Evolutionary conservation across 2,113 vertebrate species (phyloP).

Genomic region (Zosterops hypoxanthus): DNA sequence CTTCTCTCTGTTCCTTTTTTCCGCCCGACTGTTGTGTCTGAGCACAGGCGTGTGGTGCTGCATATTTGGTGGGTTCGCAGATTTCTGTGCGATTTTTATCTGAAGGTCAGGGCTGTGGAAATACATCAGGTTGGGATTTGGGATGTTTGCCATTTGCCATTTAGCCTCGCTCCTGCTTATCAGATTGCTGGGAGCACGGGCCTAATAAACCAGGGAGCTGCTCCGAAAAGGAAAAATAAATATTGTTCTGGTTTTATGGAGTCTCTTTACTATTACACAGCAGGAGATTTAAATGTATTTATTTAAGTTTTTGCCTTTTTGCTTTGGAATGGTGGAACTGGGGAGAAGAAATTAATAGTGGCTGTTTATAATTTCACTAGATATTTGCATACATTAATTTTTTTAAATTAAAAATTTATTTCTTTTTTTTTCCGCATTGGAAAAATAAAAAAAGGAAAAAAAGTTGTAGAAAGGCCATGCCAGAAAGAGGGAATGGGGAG

Average conservation of each 20-base stretch:
- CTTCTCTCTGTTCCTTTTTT: constrained; percentile 17
- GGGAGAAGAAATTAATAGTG: not conserved
- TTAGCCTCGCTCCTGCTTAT: constrained; percentile 74
- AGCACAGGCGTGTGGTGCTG: constrained; percentile 45
- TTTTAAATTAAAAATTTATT: constrained; percentile 34
- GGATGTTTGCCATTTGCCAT: constrained; percentile 71
- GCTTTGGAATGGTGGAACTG: constrained; percentile 28
- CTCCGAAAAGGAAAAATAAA: constrained; percentile 57
- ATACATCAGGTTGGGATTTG: constrained; percentile 73
- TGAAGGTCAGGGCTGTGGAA: constrained; percentile 77
- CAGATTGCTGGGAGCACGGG: constrained; percentile 68
- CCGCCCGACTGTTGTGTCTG: constrained; percentile 59
- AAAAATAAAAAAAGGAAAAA: not conserved
- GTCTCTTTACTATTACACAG: constrained; percentile 28
- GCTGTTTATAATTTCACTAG: constrained; percentile 28
- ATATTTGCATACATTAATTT: constrained; percentile 59
- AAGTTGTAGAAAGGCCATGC: not conserved
- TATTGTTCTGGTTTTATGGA: constrained; percentile 38
- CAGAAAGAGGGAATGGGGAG: not conserved
- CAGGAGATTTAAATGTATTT: constrained; percentile 48
- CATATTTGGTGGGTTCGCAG: constrained; percentile 70
- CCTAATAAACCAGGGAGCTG: constrained; percentile 69
- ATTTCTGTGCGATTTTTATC: constrained; percentile 69
- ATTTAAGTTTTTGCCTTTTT: constrained; percentile 49
- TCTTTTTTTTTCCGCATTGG: not conserved